Conservation (phyloP, 2,888 invertebrate species). For the Rhagonycha fulva region DNA sequence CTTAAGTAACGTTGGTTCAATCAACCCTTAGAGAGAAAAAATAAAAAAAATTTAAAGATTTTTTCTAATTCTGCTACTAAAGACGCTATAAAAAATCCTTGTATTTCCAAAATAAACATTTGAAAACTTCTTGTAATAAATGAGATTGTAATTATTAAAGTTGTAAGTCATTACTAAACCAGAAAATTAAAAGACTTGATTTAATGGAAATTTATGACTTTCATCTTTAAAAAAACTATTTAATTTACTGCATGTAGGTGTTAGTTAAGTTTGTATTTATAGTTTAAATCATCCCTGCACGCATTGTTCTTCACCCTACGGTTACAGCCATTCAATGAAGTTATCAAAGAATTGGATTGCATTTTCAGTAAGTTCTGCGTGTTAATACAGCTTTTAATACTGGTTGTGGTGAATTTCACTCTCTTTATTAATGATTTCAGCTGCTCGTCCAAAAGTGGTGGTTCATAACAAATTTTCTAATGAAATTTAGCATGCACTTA, state of each 20-base stretch:
- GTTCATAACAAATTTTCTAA: not conserved
- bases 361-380: constrained; percentile 80
- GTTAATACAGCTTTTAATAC: constrained; percentile 23
- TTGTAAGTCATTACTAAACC: not conserved
- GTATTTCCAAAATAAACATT: not conserved
- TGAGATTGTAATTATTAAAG: not conserved
- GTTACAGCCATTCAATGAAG: constrained; percentile 92
- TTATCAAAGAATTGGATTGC: constrained; percentile 80
- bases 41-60: no score
- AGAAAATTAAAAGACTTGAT: not conserved
- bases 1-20: no score
- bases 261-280: constrained; percentile 51
- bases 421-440: not conserved
- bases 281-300: constrained; percentile 74
- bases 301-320: constrained; percentile 93
- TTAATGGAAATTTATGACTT: not conserved
- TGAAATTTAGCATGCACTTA: not conserved
- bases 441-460: not conserved
- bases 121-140: not conserved
- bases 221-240: not conserved
- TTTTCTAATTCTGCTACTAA: not conserved
- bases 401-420: constrained; percentile 11
- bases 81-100: not conserved
- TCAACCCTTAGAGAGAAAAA: no score
- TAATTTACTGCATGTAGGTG: constrained; percentile 45